Evolutionary conservation across 2,888 invertebrate species (phyloP), one percentile per base, ranked within the genome.

Genomic region (Aphodius granarius): DNA sequence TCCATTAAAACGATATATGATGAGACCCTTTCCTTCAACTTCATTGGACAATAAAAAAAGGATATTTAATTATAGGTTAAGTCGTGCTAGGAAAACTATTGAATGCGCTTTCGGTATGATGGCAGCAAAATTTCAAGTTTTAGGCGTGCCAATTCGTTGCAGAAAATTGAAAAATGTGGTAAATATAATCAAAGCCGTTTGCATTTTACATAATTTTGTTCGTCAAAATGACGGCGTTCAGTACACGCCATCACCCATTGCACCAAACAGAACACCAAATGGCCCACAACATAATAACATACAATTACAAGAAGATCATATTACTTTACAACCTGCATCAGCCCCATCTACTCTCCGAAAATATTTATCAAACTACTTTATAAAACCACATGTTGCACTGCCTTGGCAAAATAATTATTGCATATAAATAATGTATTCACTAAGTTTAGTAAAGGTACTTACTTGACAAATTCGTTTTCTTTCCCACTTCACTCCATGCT

Each of bases 321-420:
- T 63, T 16, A 79, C 71, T 75, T 64, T 68, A 15, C 20, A 66
- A 66, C 17, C 71, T 16, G 71, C 68, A 70, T 75, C 73, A 72
- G 23, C 73, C 63, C 74, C 77, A 18, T 63, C 66, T 21, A 62
- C 15, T 23, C 17, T 78, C 19, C 76, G 79, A 19, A 75, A 75
- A 75, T 76, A 78, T 73, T 74, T 77, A 63, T 73, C 78, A 63
- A 73, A 80, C 63, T 79, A 78, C 65, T 77, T 78, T 23, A 62
- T 78, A 63, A 73, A 70, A 17, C 78, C 77, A 20, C n/a, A 19
- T 63, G 77, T 75, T 73, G 74, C 74, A 21, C 66, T 80, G n/a
- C 77, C 76, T 6, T 80, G 79, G 76, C 76, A 79, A 66, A 78
- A 77, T 78, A 80, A 79, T 62, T 77, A 76, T 72, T 73, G 66